Conservation (phyloP, 1,140 invertebrate genomes). For the Danaus melanippus region DNA sequence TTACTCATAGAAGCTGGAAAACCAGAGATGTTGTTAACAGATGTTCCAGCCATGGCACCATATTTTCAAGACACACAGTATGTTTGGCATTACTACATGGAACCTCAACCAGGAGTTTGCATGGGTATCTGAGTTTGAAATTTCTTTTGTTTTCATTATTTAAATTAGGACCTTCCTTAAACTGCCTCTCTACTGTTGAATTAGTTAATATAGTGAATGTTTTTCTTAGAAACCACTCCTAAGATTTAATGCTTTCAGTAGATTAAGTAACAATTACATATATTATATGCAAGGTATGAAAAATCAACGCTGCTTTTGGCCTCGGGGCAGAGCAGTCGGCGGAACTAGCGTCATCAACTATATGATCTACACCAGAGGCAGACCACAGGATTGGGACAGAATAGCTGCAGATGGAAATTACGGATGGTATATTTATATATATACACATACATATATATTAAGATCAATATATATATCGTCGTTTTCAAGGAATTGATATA, state of each 20-base stretch:
- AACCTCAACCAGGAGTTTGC: constrained; percentile 76
- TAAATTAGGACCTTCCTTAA: too few relatives aligned
- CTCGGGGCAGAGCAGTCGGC: constrained; percentile 70
- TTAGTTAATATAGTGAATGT: too few relatives aligned
- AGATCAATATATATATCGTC: too few relatives aligned
- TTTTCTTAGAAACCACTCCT: too few relatives aligned
- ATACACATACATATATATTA: too few relatives aligned
- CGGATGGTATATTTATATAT: constrained; percentile 40
- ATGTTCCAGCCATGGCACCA: constrained; percentile 76
- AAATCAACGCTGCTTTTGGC: constrained; percentile 68
- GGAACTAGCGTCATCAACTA: constrained; percentile 72
- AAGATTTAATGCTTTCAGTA: too few relatives aligned
- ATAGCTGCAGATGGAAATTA: constrained; percentile 65
- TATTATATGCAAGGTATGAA: constrained; percentile 43
- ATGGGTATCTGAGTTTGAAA: constrained; percentile 42
- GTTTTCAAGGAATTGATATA: too few relatives aligned
- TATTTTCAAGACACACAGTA: constrained; percentile 75
- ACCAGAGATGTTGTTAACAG: constrained; percentile 78
- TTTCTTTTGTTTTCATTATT: too few relatives aligned
- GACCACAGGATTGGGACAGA: constrained; percentile 69
- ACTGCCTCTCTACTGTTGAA: too few relatives aligned
- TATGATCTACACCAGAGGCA: constrained; percentile 73
- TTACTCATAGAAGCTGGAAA: constrained; percentile 78
- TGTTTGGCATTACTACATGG: constrained; percentile 81
- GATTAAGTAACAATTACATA: constrained; percentile 2